These are phyloP conservation scores for Thecophora atra DNA, from an alignment of 2,888 invertebrate species.

Conservation along the genomic window DNA sequence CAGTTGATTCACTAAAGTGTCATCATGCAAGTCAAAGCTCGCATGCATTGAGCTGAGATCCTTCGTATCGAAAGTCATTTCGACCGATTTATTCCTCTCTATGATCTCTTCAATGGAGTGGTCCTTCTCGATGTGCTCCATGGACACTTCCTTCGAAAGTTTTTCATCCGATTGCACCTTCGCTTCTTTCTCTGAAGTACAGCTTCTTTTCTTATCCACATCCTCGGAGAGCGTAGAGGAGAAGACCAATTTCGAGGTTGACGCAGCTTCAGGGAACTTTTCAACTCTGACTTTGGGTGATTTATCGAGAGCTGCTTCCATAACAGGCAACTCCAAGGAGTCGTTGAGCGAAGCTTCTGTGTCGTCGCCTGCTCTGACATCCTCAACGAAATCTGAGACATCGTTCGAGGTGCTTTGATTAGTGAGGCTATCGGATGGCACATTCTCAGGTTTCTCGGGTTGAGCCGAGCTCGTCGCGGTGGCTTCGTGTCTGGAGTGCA, in stretches of 20 bases:
- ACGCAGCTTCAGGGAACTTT: background rate
- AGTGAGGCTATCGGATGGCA: slow-evolving; percentile 51
- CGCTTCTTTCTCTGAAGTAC: background rate
- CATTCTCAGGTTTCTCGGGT: slow-evolving; percentile 12
- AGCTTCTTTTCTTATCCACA: background rate
- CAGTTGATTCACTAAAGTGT: slow-evolving; percentile 50
- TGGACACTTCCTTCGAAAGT: slow-evolving; percentile 33
- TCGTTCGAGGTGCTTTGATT: slow-evolving; percentile 65
- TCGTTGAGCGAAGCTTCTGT: background rate
- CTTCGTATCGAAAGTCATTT: slow-evolving; percentile 57
- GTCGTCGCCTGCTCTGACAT: slow-evolving; percentile 45
- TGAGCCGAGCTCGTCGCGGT: too few relatives aligned
- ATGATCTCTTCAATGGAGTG: slow-evolving; percentile 62
- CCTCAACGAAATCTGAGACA: slow-evolving; percentile 62
- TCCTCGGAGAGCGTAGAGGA: background rate
- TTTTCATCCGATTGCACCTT: background rate
- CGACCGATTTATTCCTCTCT: slow-evolving; percentile 60
- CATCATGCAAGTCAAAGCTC: slow-evolving; percentile 50
- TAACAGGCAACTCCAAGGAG: slow-evolving; percentile 19
- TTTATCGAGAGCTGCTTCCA: background rate
- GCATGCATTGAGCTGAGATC: slow-evolving; percentile 50
- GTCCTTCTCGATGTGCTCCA: slow-evolving; percentile 56
- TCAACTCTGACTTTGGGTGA: background rate
- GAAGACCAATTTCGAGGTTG: background rate
- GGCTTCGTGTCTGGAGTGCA: background rate